These are phyloP conservation scores for Apogon hyalosoma DNA, from an alignment of 2,797 vertebrate genomes.

Conservation along the genomic window DNA sequence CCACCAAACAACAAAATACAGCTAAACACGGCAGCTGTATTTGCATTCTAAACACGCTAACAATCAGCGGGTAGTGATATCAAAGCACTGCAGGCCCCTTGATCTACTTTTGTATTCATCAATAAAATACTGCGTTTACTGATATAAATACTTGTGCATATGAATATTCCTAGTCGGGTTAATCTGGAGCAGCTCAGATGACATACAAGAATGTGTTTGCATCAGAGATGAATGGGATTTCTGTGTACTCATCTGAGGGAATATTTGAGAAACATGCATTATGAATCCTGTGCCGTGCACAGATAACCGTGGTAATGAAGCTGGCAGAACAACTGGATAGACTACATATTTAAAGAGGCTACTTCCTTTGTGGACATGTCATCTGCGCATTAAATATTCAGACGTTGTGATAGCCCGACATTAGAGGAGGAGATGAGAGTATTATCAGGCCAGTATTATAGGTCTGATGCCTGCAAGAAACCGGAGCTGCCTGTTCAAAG, in stretches of 20 bases:
- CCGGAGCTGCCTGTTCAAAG: slow-evolving; percentile 19
- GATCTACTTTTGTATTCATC: slow-evolving; percentile 67
- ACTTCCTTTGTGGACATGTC: slow-evolving; percentile 70
- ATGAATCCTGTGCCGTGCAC: slow-evolving; percentile 65
- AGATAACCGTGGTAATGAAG: slow-evolving; percentile 71
- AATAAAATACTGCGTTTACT: slow-evolving; percentile 53
- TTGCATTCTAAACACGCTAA: slow-evolving; percentile 69
- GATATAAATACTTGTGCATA: slow-evolving; percentile 50
- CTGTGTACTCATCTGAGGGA: slow-evolving; percentile 68
- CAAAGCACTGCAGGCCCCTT: slow-evolving; percentile 69
- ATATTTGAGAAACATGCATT: slow-evolving; percentile 79
- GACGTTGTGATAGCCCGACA: slow-evolving; percentile 54
- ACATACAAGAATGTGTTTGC: slow-evolving; percentile 42
- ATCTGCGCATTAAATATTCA: slow-evolving; percentile 72
- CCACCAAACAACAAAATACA: slow-evolving; percentile 51
- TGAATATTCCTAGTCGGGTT: slow-evolving; percentile 46
- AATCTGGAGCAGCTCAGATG: slow-evolving; percentile 46
- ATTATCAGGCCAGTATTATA: slow-evolving; percentile 44
- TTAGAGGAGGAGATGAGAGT: slow-evolving; percentile 35
- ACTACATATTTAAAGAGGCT: slow-evolving; percentile 75
- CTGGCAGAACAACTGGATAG: slow-evolving; percentile 66
- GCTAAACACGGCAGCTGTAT: slow-evolving; percentile 59
- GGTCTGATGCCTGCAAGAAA: slow-evolving; percentile 21
- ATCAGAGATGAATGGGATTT: slow-evolving; percentile 52
- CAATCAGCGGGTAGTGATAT: slow-evolving; percentile 67